Conservation (phyloP, 2,797 vertebrate genomes). For the Orientallactaga sibirica region DNA sequence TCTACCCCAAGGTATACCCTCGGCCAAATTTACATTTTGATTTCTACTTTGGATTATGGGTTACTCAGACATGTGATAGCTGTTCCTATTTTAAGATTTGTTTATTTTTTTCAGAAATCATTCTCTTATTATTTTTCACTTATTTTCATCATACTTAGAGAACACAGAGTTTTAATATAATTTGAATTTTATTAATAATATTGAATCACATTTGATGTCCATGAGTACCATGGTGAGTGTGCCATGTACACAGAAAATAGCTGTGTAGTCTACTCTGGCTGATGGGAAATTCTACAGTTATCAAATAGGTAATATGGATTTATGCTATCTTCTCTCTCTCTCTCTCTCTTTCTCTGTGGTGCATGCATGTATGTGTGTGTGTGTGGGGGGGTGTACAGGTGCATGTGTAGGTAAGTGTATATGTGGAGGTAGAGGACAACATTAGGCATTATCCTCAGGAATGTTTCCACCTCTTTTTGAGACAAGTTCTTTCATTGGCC, state of each 20-base stretch:
- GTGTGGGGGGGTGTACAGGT: too few species aligned
- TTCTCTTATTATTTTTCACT: slow-evolving; percentile 45
- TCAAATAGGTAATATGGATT: not conserved
- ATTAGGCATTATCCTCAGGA: too few species aligned
- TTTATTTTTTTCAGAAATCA: slow-evolving; percentile 5
- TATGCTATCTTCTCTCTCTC: not conserved
- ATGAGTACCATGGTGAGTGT: slow-evolving; percentile 13
- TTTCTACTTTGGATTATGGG: not conserved
- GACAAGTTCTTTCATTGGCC: too few species aligned
- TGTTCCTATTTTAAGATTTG: slow-evolving; percentile 48
- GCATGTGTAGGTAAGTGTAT: too few species aligned
- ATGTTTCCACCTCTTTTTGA: too few species aligned
- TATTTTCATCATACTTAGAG: slow-evolving; percentile 42
- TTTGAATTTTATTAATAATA: slow-evolving; percentile 43
- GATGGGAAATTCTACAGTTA: slow-evolving; percentile 14
- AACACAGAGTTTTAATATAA: slow-evolving; percentile 10
- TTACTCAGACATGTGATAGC: slow-evolving; percentile 33
- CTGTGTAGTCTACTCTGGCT: not conserved
- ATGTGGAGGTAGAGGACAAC: too few species aligned
- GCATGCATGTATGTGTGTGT: too few species aligned
- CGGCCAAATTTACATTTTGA: not conserved
- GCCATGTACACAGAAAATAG: not conserved
- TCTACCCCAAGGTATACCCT: not conserved
- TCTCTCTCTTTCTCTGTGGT: too few species aligned
- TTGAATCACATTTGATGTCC: slow-evolving; percentile 7